Conservation (phyloP, 2,113 vertebrate species). For the Prinia subflava region DNA sequence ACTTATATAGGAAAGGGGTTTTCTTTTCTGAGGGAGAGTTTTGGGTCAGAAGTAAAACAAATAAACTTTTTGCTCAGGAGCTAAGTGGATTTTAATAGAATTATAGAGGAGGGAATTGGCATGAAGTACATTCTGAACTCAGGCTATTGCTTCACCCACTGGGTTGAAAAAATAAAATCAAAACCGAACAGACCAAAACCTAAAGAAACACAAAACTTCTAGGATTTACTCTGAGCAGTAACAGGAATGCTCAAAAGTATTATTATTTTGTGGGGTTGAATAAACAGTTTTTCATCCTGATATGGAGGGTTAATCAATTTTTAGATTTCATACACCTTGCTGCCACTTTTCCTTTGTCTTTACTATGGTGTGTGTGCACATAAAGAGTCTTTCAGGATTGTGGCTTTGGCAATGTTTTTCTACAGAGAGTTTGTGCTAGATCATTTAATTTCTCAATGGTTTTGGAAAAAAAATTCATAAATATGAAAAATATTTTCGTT, state of each 20-base stretch:
- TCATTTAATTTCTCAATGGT: not conserved
- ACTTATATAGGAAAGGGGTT: not conserved
- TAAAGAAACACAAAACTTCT: not conserved
- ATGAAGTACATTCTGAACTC: not conserved
- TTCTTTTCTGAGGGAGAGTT: not conserved
- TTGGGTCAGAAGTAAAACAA: not conserved
- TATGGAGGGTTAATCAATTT: not conserved
- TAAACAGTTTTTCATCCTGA: not conserved
- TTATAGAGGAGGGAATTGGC: not conserved
- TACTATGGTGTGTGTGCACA: not conserved
- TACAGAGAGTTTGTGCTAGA: not conserved
- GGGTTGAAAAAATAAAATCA: not conserved
- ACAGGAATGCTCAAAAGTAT: not conserved
- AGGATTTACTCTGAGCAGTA: not conserved
- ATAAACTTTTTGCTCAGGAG: not conserved
- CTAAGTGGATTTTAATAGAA: not conserved
- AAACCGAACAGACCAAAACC: not conserved
- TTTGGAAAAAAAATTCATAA: not conserved
- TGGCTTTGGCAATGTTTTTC: not conserved
- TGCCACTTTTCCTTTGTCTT: not conserved
- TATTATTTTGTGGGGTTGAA: not conserved
- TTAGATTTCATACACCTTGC: not conserved
- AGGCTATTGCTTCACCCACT: not conserved
- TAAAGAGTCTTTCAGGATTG: not conserved
- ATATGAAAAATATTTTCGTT: not conserved